Evolutionary conservation across 2,113 vertebrate species (phyloP), one percentile per base, ranked within the genome.

Genomic region (Myotis davidii): DNA sequence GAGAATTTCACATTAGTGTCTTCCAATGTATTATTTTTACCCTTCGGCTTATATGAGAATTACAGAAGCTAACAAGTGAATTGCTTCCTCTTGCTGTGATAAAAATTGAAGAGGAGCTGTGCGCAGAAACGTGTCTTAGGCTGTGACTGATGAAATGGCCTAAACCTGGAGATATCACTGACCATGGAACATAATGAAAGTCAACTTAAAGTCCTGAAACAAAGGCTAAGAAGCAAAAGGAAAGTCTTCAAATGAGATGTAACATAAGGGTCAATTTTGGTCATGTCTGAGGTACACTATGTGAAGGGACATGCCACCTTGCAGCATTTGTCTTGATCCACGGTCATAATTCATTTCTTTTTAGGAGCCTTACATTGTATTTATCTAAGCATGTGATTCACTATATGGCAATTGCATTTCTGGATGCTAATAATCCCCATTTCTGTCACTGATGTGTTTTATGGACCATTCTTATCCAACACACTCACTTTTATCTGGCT

Each of bases 101-200:
- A 92, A 91, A 96, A 96, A 85, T 14, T 73, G 88, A 95, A 94
- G 39, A 48, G 9, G 17, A 93, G 11, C 12, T 37, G 2, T 25
- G 27, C 29, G n/a, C 48, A 76, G 72, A 76, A 87, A 72, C 0
- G 0, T 7, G n/a, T 89, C 84, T 79, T 6, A 78, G 69, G 64
- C 56, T 91, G 83, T 95, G 88, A 72, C 50, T 90, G 88, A 94
- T 20, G 56, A 93, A 96, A 94, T 79, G 76, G 50, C 73, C 74
- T 48, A 81, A 89, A 85, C 48, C 29, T 85, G 25, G 45, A 95
- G 88, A 72, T 45, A 34, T 11, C 73, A 86, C 59, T 76, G 78
- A 94, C 81, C 48, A 25, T 3, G 21, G 39, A 61, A 78, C 67
- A 37, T 34, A 27, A 86, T 90, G 14, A 85, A 73, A 85, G 70